A percentile compares a stretch with the other conserved stretches of the same genome.
These are phyloP conservation scores for Synaphobranchus kaupii DNA, from an alignment of 2,797 vertebrate genomes.

Conservation along the genomic window DNA sequence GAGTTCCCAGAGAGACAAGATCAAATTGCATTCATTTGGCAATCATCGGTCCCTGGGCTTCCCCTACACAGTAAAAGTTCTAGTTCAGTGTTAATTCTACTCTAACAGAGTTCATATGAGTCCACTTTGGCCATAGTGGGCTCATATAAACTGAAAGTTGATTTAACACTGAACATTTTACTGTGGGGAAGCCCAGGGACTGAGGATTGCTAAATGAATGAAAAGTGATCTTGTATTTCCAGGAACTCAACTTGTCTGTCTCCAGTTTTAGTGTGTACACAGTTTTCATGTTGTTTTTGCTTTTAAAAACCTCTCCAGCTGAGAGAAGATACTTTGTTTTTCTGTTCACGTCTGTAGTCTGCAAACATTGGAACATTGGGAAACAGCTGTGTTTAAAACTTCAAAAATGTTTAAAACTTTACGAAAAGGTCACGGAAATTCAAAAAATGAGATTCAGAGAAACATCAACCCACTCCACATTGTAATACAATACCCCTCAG, in stretches of 20 bases:
- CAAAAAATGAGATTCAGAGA: background rate
- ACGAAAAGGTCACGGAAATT: background rate
- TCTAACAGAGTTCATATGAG: too few relatives aligned
- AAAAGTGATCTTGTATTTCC: too few relatives aligned
- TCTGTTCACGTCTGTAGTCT: background rate
- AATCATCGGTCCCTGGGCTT: background rate
- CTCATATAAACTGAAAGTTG: too few relatives aligned
- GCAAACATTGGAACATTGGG: background rate
- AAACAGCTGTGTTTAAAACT: background rate
- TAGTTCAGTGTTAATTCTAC: too few relatives aligned
- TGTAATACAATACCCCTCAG: too few relatives aligned
- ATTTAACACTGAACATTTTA: too few relatives aligned
- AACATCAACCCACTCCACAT: background rate
- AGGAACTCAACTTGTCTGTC: too few relatives aligned
- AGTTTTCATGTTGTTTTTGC: background rate
- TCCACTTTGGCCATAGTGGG: too few relatives aligned
- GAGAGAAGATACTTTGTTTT: background rate
- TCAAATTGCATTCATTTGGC: background rate
- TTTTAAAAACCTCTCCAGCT: background rate
- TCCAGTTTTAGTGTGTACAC: too few relatives aligned
- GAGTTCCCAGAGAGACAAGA: too few relatives aligned
- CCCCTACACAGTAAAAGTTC: background rate
- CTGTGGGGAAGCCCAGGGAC: too few relatives aligned
- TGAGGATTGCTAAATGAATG: too few relatives aligned
- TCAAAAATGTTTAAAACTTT: background rate